Conservation (phyloP, 2,113 vertebrate species). For the Callithrix jacchus region DNA sequence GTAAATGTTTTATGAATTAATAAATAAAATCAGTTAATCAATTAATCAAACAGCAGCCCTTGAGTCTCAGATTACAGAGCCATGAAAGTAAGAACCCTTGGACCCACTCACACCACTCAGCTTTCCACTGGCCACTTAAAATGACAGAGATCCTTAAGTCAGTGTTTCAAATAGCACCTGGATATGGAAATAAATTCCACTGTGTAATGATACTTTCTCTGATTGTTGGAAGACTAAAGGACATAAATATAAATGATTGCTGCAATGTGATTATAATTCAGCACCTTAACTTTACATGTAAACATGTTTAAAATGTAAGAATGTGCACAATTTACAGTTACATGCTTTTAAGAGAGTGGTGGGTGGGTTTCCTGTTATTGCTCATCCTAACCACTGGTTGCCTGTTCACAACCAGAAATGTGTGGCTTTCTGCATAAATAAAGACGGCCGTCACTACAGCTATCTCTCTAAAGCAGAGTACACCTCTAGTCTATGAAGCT, state of each 20-base stretch:
- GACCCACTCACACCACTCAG: background rate
- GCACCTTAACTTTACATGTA: background rate
- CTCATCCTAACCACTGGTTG: background rate
- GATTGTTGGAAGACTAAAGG: slow-evolving; percentile 8
- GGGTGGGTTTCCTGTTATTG: background rate
- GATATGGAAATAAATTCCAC: background rate
- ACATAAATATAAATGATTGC: slow-evolving; percentile 8
- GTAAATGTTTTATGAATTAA: slow-evolving; percentile 32
- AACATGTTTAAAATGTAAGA: slow-evolving; percentile 24
- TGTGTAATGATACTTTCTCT: background rate
- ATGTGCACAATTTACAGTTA: background rate
- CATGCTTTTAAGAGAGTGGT: slow-evolving; percentile 21
- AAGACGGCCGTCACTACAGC: background rate
- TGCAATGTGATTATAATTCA: slow-evolving; percentile 27
- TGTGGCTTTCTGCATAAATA: background rate
- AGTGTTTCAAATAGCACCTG: background rate
- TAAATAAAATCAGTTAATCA: background rate
- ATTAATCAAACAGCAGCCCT: background rate
- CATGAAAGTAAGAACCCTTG: background rate
- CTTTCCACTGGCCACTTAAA: background rate
- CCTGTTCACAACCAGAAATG: background rate
- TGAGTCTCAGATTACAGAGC: background rate
- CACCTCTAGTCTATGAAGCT: background rate
- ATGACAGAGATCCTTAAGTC: background rate
- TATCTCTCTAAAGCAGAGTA: background rate